phyloP scores from a whole-genome alignment of 2,797 vertebrate species.

The Acanthornis magna region DNA sequence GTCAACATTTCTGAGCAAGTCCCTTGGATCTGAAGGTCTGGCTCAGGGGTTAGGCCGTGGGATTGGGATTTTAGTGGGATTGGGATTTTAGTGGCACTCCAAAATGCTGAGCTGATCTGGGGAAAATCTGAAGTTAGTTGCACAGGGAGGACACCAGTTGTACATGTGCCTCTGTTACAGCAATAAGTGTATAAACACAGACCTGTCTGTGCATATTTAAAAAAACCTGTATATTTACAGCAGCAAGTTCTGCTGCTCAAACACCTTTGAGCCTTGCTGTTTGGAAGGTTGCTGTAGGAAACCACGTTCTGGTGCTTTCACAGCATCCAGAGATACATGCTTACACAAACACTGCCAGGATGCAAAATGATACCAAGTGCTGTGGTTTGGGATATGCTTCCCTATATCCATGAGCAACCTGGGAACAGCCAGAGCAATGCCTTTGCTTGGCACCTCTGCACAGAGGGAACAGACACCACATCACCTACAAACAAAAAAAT shows the following conservation, averaged over 20 bases:
- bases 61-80: neutral
- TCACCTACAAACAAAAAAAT: neutral
- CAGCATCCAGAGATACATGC: neutral
- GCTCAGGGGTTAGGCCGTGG: neutral
- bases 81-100: neutral
- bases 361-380: neutral
- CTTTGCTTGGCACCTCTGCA: neutral
- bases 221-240: neutral
- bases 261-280: neutral
- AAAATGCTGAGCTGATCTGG: neutral
- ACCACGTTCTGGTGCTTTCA: neutral
- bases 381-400: neutral
- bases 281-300: neutral
- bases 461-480: neutral
- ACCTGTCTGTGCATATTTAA: neutral
- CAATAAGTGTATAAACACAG: neutral
- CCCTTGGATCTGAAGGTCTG: neutral
- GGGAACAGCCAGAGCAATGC: fast-evolving
- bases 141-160: neutral
- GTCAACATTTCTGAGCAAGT: neutral
- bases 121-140: neutral
- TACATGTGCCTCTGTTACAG: neutral
- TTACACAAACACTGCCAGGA: neutral
- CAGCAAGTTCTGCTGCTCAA: neutral
- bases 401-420: fast-evolving